Evolutionary conservation across 2,797 vertebrate species (phyloP), one percentile per base, ranked within the genome.

Genomic region (Apodemus agrarius): DNA sequence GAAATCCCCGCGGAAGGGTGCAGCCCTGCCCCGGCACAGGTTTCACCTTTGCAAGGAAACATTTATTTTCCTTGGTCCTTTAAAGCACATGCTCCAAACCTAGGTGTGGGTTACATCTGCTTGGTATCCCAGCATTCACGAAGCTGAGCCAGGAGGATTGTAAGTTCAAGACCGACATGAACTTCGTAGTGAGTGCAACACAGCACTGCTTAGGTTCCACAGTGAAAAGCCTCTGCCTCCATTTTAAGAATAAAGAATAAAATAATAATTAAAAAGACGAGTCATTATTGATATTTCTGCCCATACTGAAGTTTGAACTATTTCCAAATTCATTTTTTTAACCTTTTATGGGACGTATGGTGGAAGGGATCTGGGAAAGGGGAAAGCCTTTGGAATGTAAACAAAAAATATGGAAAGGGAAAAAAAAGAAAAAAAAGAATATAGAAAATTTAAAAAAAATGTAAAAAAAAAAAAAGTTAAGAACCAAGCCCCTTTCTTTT

Each of bases 301-400:
- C 40, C 16, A n/a, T 81, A 11, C 6, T 46, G 29, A 95, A 79
- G 49, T 67, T 11, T 81, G 78, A 97, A 57, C 63, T 81, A 81
- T 52, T 96, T n/a, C 87, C 83, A 93, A 84, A 67, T 82, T 82
- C 75, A 89, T 89, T 72, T 52, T 89, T 89, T 78, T 43, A 34
- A 90, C 3, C 89, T 95, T 91, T 94, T 76, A 72, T n/a, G n/a
- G n/a, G n/a, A n/a, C n/a, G n/a, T n/a, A n/a, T n/a, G n/a, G n/a
- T n/a, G n/a, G n/a, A n/a, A n/a, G n/a, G n/a, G n/a, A n/a, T n/a
- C n/a, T n/a, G n/a, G n/a, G n/a, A n/a, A n/a, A n/a, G n/a, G n/a
- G n/a, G n/a, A n/a, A n/a, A n/a, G n/a, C n/a, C n/a, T n/a, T n/a
- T n/a, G n/a, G n/a, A n/a, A n/a, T n/a, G n/a, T n/a, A n/a, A n/a